phyloP scores from a whole-genome alignment of 2,113 vertebrate species.

The Opisthocomus hoazin region DNA sequence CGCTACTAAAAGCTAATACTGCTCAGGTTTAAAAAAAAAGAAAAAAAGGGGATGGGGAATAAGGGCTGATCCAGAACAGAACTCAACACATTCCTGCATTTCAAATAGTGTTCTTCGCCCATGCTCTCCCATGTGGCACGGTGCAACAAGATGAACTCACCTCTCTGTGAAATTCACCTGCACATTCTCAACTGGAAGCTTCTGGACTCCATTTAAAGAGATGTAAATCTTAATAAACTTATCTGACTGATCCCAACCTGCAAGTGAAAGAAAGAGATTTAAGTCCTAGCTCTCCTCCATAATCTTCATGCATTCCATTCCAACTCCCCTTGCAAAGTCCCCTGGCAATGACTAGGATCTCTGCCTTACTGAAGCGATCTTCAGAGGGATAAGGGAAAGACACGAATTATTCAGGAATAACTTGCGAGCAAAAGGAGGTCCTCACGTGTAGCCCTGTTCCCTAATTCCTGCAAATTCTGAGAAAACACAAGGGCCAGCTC shows the following conservation, averaged over 20 bases:
- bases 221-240: conserved; percentile 97
- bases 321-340: neutral
- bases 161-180: conserved; percentile 87
- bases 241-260: conserved; percentile 98
- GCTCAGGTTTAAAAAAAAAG: neutral
- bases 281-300: neutral
- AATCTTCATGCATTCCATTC: neutral
- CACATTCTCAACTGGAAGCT: conserved; percentile 85
- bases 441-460: neutral
- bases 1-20: neutral
- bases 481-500: accelerated
- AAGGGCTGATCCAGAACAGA: neutral
- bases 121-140: neutral
- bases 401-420: neutral
- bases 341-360: neutral
- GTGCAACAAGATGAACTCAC: conserved; percentile 67
- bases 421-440: neutral
- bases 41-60: accelerated
- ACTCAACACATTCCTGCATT: neutral
- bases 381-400: neutral
- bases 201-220: conserved; percentile 87
- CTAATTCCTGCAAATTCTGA: neutral
- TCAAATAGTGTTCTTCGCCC: neutral
- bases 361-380: neutral
- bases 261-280: neutral